phyloP scores from a whole-genome alignment of 1,140 invertebrate genomes.

The Saccostrea cuccullata region DNA sequence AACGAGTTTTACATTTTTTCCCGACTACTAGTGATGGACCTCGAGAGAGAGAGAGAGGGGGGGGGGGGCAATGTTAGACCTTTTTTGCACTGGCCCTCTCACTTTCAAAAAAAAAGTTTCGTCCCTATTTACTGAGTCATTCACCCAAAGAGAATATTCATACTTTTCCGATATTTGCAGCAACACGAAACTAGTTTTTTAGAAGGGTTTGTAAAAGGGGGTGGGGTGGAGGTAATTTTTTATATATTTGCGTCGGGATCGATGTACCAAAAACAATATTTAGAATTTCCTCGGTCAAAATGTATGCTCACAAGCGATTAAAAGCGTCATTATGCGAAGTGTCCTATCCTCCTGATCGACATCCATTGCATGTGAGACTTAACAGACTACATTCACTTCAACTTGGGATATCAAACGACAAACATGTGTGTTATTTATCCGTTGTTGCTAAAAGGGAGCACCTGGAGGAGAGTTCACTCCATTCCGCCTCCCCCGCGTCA shows the following conservation, averaged over 20 bases:
- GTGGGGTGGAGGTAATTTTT: not conserved
- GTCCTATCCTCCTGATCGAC: not conserved
- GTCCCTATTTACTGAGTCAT: not conserved
- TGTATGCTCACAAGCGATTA: conserved; percentile 14
- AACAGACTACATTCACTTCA: not conserved
- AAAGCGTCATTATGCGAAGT: not conserved
- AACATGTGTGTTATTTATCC: not conserved
- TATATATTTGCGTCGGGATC: not conserved
- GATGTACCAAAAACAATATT: not conserved
- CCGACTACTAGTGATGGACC: not conserved
- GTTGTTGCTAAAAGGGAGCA: not conserved
- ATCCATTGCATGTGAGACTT: not conserved
- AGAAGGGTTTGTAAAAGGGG: no score
- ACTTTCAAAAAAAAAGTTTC: no score
- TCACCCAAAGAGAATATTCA: not conserved
- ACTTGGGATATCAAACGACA: conserved; percentile 9
- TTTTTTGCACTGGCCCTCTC: no score
- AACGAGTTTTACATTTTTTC: no score
- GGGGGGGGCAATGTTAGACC: not conserved
- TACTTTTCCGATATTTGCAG: not conserved
- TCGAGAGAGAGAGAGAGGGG: not conserved
- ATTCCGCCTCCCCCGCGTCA: not conserved
- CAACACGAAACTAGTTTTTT: not conserved
- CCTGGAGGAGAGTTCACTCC: not conserved
- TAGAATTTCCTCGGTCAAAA: conserved; percentile 35